Evolutionary conservation across 1,140 invertebrate species (phyloP), one percentile per base, ranked within the genome.

Genomic region (Procambarus clarkii): DNA sequence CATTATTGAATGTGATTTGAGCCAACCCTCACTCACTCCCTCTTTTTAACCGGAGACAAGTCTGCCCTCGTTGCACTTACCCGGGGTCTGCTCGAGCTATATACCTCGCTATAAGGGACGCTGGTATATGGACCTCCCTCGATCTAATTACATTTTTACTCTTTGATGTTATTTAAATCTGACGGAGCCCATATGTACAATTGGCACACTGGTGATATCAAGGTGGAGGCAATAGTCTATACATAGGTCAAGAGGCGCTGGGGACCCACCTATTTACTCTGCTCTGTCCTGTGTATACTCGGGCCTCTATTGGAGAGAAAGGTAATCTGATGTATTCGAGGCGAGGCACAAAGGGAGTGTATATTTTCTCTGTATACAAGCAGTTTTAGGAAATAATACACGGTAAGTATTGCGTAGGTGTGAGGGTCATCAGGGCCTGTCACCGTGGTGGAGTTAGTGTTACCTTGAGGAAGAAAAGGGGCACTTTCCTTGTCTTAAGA

Each of bases 91-190:
- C 60, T 21, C 34, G 21, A 15, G 2, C 60, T 64, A 21, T 34
- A 4, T 69, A 74, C 69, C 69, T 11, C 5, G 69, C n/a, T 74
- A 83, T 45, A 34, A 34, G 58, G 58, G 34, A 13, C 81, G 11
- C 60, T 58, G 45, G 34, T 64, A 83, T 83, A 60, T 69, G n/a
- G 58, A 13, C 18, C 69, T 58, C 34, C 48, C 44, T 80, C 77
- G 18, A 34, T 88, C 78, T 58, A 5, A 46, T 81, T 88, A 48
- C 86, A 79, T 54, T 69, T 88, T 46, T 71, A 9, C 60, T 48
- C 78, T 88, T 88, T 88, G 86, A 88, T 80, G 86, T 88, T 88
- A 88, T 88, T 88, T 88, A 71, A 48, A 44, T 50, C 2, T 80
- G 86, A 80, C 54, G 45, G 4, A 45, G 13, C 1, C 34, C 54